These are phyloP conservation scores for Anthophora plumipes DNA, from an alignment of 2,888 invertebrate genomes.

Conservation along the genomic window DNA sequence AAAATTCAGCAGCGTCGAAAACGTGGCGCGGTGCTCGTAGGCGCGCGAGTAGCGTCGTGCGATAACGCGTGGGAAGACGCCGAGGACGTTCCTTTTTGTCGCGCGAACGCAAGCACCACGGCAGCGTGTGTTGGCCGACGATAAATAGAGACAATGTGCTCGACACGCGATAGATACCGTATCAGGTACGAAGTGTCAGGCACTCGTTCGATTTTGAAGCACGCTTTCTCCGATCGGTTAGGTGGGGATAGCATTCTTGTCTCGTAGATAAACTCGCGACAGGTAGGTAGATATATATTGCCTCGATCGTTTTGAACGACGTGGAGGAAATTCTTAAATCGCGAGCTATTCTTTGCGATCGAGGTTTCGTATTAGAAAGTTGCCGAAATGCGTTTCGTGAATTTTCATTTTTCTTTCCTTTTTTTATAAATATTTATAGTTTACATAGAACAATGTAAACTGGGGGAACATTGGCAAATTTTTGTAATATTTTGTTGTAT, in stretches of 20 bases:
- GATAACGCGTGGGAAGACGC: conserved; percentile 58
- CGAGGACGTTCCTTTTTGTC: conserved; percentile 61
- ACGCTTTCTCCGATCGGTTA: not conserved
- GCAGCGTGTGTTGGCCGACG: conserved; percentile 14
- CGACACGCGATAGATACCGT: conserved; percentile 43
- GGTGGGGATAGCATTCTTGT: not conserved
- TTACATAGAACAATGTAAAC: too few relatives aligned
- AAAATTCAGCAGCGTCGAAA: conserved; percentile 48
- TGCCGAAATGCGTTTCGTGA: too few relatives aligned
- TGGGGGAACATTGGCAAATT: too few relatives aligned
- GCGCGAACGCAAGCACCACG: conserved; percentile 2
- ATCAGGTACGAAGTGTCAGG: conserved; percentile 33
- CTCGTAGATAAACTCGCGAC: conserved; percentile 8
- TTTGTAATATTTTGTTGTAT: too few relatives aligned
- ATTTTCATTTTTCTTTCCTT: too few relatives aligned
- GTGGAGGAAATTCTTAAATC: not conserved
- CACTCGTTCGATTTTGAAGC: conserved; percentile 30
- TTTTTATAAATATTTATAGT: too few relatives aligned
- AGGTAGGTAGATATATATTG: not conserved
- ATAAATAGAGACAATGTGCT: conserved; percentile 38
- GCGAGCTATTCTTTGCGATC: not conserved
- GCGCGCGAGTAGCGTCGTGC: conserved; percentile 36
- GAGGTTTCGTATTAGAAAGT: not conserved
- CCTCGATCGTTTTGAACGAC: not conserved
- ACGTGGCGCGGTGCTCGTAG: conserved; percentile 49